Conservation (phyloP, 2,888 invertebrate species). For the Archips crataeganus region DNA sequence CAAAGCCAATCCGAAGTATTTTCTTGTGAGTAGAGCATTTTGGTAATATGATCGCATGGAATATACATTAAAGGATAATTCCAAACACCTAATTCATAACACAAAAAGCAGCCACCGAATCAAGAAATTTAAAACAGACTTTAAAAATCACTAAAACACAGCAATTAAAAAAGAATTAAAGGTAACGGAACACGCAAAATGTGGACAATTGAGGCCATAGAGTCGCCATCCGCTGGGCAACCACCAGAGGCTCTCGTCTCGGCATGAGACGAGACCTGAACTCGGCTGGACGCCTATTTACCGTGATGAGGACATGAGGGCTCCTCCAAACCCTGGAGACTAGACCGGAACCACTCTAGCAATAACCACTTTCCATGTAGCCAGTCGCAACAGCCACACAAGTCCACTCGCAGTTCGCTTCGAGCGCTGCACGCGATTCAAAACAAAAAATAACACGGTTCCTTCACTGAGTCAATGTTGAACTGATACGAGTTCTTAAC, state of each 20-base stretch:
- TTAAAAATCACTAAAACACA: slow-evolving; percentile 31
- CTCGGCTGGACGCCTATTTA: slow-evolving; percentile 63
- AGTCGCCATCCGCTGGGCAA: slow-evolving; percentile 71
- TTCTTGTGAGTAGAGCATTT: not conserved
- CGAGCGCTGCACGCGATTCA: slow-evolving; percentile 81
- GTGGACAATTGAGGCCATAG: slow-evolving; percentile 74
- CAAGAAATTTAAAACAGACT: slow-evolving; percentile 11
- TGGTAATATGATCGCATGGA: slow-evolving; percentile 17
- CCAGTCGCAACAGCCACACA: slow-evolving; percentile 81
- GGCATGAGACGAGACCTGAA: slow-evolving; percentile 16
- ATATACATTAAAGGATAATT: not conserved
- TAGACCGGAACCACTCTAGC: slow-evolving; percentile 69
- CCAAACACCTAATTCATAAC: not conserved
- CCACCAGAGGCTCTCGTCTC: slow-evolving; percentile 56
- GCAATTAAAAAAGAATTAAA: slow-evolving; percentile 57
- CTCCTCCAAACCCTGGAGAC: slow-evolving; percentile 72
- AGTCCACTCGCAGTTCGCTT: slow-evolving; percentile 73
- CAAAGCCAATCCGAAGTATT: slow-evolving; percentile 17
- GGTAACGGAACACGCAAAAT: slow-evolving; percentile 68
- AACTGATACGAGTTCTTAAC: slow-evolving; percentile 66
- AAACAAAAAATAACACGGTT: slow-evolving; percentile 83
- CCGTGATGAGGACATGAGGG: slow-evolving; percentile 66
- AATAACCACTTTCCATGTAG: slow-evolving; percentile 79
- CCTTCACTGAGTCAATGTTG: slow-evolving; percentile 72
- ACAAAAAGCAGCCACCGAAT: slow-evolving; percentile 5